A percentile compares a stretch with the other conserved stretches of the same genome.
These are phyloP conservation scores for Brachylomia viminalis DNA, from an alignment of 2,888 invertebrate species.

Conservation along the genomic window DNA sequence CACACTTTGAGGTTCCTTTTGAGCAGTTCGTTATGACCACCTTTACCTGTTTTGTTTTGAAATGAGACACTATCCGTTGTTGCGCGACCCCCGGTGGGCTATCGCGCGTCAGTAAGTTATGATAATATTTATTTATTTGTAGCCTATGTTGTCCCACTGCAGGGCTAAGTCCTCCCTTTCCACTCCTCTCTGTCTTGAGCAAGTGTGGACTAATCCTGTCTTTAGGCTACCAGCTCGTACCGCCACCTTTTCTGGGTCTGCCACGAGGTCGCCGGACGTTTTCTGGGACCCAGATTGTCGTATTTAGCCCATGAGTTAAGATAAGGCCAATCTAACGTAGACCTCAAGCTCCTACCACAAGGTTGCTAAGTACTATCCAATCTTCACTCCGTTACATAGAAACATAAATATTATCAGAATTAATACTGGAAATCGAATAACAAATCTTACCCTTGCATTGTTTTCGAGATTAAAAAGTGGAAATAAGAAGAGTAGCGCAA, in stretches of 20 bases:
- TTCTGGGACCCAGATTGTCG: too few relatives aligned
- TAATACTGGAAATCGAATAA: constrained; percentile 15
- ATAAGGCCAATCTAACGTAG: too few relatives aligned
- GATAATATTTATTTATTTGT: neutral
- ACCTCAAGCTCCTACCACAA: neutral
- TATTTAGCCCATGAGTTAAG: neutral
- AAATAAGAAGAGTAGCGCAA: constrained; percentile 49
- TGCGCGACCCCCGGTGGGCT: neutral
- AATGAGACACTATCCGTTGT: neutral
- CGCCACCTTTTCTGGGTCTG: too few relatives aligned
- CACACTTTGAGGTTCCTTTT: constrained; percentile 5
- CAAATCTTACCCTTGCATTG: constrained; percentile 41
- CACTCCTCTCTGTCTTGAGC: neutral
- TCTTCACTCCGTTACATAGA: neutral
- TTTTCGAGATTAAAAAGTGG: constrained; percentile 64
- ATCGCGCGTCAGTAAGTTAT: too few relatives aligned
- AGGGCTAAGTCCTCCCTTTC: neutral
- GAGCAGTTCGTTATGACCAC: neutral
- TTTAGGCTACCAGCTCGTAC: too few relatives aligned
- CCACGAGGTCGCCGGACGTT: too few relatives aligned
- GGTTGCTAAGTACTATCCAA: too few relatives aligned
- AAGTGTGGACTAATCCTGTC: too few relatives aligned
- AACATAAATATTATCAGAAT: neutral
- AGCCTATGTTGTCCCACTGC: neutral
- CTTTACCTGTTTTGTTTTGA: neutral